These are phyloP conservation scores for Calliopsis andreniformis DNA, from an alignment of 1,140 invertebrate genomes.

Conservation along the genomic window DNA sequence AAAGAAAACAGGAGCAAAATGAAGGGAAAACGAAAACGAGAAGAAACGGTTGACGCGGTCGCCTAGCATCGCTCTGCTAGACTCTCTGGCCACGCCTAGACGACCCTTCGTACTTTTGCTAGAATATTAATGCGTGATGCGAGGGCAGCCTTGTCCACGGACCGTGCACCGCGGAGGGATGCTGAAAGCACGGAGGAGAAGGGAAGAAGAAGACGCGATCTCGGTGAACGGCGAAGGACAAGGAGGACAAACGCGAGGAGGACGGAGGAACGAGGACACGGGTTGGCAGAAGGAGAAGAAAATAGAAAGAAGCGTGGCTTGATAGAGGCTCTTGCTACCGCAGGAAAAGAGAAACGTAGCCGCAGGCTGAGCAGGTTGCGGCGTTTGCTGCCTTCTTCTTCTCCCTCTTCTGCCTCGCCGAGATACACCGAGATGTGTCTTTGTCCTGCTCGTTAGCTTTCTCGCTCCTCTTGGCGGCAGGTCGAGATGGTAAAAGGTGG, in stretches of 20 bases:
- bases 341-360: constrained; percentile 76
- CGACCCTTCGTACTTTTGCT: constrained; percentile 61
- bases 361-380: constrained; percentile 75
- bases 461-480: constrained; percentile 54
- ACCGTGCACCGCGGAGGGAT: not conserved
- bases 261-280: constrained; percentile 8
- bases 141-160: constrained; percentile 43
- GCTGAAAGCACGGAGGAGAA: not conserved
- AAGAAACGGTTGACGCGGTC: not conserved
- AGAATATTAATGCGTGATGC: constrained; percentile 71
- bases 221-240: not conserved
- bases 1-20: not conserved
- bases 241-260: not conserved
- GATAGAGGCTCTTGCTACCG: constrained; percentile 72
- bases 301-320: constrained; percentile 52
- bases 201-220: not conserved
- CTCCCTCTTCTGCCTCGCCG: constrained; percentile 22
- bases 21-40: not conserved
- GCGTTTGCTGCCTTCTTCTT: constrained; percentile 53
- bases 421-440: constrained; percentile 23
- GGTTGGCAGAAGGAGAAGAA: constrained; percentile 12
- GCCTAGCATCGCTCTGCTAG: not conserved
- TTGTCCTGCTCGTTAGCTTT: constrained; percentile 37
- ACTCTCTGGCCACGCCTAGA: constrained; percentile 62
- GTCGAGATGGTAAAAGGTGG: constrained; percentile 50